A percentile compares a stretch with the other conserved stretches of the same genome.
Conservation (phyloP, 92 coral and sea anemone species). For the Parazoanthus atlanticus region DNA sequence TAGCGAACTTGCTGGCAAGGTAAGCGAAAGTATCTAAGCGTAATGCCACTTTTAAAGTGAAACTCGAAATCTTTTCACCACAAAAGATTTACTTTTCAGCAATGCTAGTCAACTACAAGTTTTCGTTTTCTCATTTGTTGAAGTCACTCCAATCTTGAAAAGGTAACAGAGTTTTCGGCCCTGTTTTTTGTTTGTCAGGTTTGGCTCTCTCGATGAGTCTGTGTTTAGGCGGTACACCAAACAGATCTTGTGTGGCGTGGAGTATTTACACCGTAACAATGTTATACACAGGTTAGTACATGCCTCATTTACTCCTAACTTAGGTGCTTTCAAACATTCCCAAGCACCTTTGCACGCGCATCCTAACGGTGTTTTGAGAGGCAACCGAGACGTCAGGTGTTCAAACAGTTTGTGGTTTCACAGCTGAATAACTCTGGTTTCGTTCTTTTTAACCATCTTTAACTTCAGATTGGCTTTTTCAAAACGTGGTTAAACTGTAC, state of each 20-base stretch:
- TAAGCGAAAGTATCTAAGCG: not conserved
- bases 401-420: no score
- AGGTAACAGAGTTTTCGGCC: not conserved
- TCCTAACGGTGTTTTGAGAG: no score
- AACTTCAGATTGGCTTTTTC: no score
- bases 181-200: conserved; percentile 53
- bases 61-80: not conserved
- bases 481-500: no score
- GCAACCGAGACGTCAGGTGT: no score
- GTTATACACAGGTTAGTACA: conserved; percentile 88
- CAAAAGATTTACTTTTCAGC: no score
- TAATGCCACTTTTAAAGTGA: not conserved
- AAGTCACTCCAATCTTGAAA: not conserved
- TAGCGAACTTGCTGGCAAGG: conserved; percentile 89
- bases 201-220: conserved; percentile 88
- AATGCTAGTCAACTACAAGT: no score
- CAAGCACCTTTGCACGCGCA: no score
- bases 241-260: conserved; percentile 89
- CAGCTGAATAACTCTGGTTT: no score
- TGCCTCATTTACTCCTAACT: not conserved
- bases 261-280: conserved; percentile 88
- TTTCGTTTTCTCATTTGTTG: not conserved
- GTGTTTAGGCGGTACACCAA: conserved; percentile 91
- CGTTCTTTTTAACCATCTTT: no score
- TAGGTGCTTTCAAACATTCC: no score